Conservation (phyloP, 2,888 invertebrate species). For the Drosophila meridiana region DNA sequence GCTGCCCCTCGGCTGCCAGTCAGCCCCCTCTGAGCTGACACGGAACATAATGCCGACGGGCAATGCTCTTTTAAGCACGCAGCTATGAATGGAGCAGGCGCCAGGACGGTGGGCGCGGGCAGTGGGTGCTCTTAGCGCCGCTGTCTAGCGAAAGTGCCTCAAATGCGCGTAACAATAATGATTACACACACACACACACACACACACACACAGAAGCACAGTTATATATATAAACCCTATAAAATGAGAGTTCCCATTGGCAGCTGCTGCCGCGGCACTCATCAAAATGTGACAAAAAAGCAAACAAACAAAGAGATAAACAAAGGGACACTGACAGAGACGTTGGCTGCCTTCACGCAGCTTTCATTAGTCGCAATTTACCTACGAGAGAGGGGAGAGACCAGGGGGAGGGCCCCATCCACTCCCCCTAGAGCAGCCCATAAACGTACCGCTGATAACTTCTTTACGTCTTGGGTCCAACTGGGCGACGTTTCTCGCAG, state of each 20-base stretch:
- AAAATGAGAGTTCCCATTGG: slow-evolving; percentile 25
- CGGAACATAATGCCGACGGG: slow-evolving; percentile 82
- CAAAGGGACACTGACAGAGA: slow-evolving; percentile 53
- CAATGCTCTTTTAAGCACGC: slow-evolving; percentile 82
- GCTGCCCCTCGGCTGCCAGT: slow-evolving; percentile 16
- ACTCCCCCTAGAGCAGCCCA: slow-evolving; percentile 34
- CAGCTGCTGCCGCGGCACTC: slow-evolving; percentile 44
- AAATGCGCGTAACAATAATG: slow-evolving; percentile 74
- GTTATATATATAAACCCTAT: slow-evolving; percentile 30
- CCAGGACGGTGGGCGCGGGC: slow-evolving; percentile 16
- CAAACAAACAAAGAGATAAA: slow-evolving; percentile 57
- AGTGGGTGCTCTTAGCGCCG: slow-evolving; percentile 18
- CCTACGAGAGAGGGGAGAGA: slow-evolving; percentile 13
- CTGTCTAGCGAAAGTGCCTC: slow-evolving; percentile 71
- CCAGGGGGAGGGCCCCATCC: too few species aligned
- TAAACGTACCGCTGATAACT: slow-evolving; percentile 74
- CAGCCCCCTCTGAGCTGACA: slow-evolving; percentile 67
- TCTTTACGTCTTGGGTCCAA: slow-evolving; percentile 67
- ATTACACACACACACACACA: slow-evolving; percentile 58
- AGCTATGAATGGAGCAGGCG: slow-evolving; percentile 51
- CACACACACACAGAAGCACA: slow-evolving; percentile 3
- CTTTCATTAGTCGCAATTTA: slow-evolving; percentile 57
- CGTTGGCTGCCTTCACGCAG: slow-evolving; percentile 55
- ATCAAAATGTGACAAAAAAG: slow-evolving; percentile 66
- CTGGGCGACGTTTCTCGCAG: slow-evolving; percentile 19